These are phyloP conservation scores for Capitella teleta DNA, from an alignment of 1,140 invertebrate genomes.

Conservation along the genomic window DNA sequence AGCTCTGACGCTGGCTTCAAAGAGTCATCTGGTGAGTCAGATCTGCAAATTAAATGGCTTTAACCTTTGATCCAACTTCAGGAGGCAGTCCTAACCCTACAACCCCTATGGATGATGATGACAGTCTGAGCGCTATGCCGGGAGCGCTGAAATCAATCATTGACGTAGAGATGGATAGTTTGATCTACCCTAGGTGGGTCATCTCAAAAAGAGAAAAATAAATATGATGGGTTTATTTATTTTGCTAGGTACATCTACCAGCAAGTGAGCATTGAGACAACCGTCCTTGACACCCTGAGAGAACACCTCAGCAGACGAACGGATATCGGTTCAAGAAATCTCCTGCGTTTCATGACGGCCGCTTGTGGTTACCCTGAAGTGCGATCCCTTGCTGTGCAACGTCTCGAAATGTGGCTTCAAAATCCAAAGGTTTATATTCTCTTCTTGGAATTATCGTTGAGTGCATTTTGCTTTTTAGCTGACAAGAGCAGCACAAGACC, in stretches of 20 bases:
- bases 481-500: conserved; percentile 77
- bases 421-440: conserved; percentile 62
- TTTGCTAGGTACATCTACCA: conserved; percentile 50
- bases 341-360: conserved; percentile 69
- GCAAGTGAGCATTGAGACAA: conserved; percentile 61
- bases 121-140: too few species aligned
- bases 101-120: too few species aligned
- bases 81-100: too few species aligned
- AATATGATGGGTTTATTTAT: too few species aligned
- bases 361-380: conserved; percentile 77
- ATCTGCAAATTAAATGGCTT: too few species aligned
- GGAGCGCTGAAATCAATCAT: too few species aligned
- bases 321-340: conserved; percentile 76
- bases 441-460: not conserved
- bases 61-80: too few species aligned
- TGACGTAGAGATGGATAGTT: too few species aligned
- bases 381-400: conserved; percentile 64
- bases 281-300: conserved; percentile 72
- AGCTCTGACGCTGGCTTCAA: too few species aligned
- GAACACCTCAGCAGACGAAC: conserved; percentile 73
- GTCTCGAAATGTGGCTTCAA: conserved; percentile 86
- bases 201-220: too few species aligned
- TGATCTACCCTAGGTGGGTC: too few species aligned
- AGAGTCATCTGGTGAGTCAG: too few species aligned
- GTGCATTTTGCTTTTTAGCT: conserved; percentile 39